Percentiles rank a stretch among this genome's conserved stretches.
Evolutionary conservation across 2,797 vertebrate genomes (phyloP).

Genomic region (Todus mexicanus): DNA sequence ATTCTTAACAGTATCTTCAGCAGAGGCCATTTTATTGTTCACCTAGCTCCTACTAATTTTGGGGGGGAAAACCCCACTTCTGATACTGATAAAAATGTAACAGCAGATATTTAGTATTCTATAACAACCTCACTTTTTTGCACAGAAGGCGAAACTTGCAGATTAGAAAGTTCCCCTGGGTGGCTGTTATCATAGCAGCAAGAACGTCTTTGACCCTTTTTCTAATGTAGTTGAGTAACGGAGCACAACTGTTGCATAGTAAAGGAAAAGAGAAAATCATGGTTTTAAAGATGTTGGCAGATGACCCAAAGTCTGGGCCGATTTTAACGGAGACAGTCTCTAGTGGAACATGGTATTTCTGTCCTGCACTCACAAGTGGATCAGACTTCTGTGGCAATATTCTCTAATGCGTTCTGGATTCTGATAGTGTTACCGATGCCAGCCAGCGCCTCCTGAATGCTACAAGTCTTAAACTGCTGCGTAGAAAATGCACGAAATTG

Average conservation of each 20-base stretch:
- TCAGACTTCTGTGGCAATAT: background rate
- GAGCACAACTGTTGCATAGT: background rate
- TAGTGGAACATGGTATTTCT: background rate
- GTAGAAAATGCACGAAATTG: background rate
- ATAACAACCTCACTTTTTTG: background rate
- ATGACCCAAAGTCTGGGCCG: background rate
- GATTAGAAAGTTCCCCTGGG: background rate
- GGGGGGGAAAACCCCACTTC: background rate
- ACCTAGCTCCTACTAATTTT: background rate
- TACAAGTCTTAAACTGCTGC: background rate
- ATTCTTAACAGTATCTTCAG: conserved; percentile 2
- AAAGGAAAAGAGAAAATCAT: background rate
- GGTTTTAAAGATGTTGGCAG: background rate
- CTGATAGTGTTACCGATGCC: background rate
- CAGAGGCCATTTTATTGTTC: background rate
- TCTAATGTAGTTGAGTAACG: background rate
- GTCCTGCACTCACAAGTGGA: background rate
- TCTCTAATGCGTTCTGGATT: background rate
- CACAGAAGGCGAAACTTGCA: background rate
- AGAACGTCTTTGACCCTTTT: background rate
- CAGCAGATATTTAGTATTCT: background rate
- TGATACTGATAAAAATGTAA: background rate
- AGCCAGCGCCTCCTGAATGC: background rate
- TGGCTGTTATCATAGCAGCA: background rate
- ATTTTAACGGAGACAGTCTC: background rate